Evolutionary conservation across 2,797 vertebrate genomes (phyloP).

Genomic region (Prunella strophiata): DNA sequence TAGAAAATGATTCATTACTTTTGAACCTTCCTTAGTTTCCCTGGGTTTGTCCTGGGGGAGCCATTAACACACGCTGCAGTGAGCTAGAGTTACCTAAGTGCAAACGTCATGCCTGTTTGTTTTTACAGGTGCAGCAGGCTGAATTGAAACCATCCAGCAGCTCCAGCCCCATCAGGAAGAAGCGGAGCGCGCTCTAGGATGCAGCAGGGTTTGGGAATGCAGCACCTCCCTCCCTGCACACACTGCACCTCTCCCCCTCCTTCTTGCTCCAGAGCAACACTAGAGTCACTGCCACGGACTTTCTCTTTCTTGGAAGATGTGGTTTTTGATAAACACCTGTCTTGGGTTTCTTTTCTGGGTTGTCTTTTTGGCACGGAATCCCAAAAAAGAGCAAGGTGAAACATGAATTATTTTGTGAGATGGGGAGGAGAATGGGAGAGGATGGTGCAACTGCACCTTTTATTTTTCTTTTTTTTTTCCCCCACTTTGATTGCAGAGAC

Average conservation of each 20-base stretch:
- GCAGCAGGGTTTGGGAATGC: neutral
- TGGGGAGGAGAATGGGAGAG: neutral
- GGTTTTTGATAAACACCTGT: neutral
- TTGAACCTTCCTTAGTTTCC: conserved; percentile 85
- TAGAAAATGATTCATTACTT: conserved; percentile 99
- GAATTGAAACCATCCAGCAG: conserved; percentile 84
- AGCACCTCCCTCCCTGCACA: neutral
- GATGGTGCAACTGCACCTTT: neutral
- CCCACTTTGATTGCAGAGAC: neutral
- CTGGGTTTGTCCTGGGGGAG: conserved; percentile 88
- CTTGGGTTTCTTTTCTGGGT: neutral
- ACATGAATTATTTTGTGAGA: neutral
- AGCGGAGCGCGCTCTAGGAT: conserved; percentile 79
- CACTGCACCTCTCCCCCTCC: neutral
- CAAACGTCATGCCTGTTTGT: conserved; percentile 90
- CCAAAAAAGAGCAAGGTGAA: neutral
- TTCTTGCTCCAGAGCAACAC: neutral
- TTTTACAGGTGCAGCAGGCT: conserved; percentile 97
- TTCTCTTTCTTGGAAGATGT: neutral
- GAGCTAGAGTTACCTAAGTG: conserved; percentile 91
- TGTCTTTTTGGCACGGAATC: neutral
- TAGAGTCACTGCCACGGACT: neutral
- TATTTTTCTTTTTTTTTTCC: neutral
- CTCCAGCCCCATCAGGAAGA: conserved; percentile 88
- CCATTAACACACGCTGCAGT: conserved; percentile 87